Percentiles rank a stretch among this genome's conserved stretches.
These are phyloP conservation scores for Anolis carolinensis DNA, from an alignment of 2,113 vertebrate species.

Conservation along the genomic window DNA sequence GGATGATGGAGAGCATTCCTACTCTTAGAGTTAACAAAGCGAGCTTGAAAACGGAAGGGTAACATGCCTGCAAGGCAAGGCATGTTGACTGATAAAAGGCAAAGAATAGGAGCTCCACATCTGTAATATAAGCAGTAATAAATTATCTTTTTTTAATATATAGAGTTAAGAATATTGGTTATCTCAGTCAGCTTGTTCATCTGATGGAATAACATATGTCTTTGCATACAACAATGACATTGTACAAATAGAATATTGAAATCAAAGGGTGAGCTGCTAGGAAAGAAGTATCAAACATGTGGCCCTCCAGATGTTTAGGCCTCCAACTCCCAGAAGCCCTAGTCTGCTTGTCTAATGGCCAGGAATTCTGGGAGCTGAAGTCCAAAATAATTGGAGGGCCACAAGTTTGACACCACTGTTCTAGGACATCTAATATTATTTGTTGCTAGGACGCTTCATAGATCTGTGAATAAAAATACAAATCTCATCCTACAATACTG, in stretches of 20 bases:
- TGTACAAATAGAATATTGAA: background rate
- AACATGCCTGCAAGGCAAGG: background rate
- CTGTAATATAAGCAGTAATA: background rate
- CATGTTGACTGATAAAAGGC: background rate
- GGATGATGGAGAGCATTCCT: background rate
- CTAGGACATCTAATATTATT: background rate
- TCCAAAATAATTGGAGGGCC: too few species aligned
- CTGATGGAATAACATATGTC: background rate
- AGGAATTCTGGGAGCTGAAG: too few species aligned
- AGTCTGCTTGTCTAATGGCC: too few species aligned
- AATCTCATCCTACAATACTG: background rate
- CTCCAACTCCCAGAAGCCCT: too few species aligned
- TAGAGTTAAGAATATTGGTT: background rate
- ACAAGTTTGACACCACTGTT: too few species aligned
- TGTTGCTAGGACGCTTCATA: background rate
- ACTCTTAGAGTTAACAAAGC: background rate
- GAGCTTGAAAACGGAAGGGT: background rate
- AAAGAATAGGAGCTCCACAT: background rate
- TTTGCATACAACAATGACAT: background rate
- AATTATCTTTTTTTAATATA: too few species aligned
- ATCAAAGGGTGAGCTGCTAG: too few species aligned
- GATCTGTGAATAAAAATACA: background rate
- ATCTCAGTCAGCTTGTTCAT: background rate
- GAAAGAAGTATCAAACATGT: too few species aligned
- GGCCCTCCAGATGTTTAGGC: too few species aligned